These are phyloP conservation scores for Cantharis rustica DNA, from an alignment of 2,888 invertebrate species.

Conservation along the genomic window DNA sequence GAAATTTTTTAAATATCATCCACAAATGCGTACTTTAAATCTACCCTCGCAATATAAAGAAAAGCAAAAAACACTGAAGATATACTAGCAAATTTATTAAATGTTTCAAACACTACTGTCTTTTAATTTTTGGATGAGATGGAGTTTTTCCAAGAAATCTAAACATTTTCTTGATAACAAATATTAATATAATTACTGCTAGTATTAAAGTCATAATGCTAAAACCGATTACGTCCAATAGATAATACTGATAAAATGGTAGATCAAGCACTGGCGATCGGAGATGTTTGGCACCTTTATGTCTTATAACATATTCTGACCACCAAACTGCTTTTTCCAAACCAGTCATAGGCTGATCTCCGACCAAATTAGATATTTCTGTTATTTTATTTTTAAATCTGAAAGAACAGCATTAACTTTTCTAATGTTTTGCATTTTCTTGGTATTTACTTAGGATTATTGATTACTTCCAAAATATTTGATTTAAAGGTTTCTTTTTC, in stretches of 20 bases:
- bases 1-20: too few species aligned
- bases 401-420: slow-evolving; percentile 7
- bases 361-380: slow-evolving; percentile 27
- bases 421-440: neutral
- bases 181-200: neutral
- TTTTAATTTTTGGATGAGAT: neutral
- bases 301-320: slow-evolving; percentile 43
- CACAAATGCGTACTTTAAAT: too few species aligned
- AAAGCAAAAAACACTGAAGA: too few species aligned
- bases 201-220: neutral
- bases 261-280: slow-evolving; percentile 27
- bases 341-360: slow-evolving; percentile 40
- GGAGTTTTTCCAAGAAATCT: neutral
- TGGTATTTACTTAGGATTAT: slow-evolving; percentile 23
- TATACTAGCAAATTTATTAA: too few species aligned
- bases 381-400: slow-evolving; percentile 38
- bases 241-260: slow-evolving; percentile 37
- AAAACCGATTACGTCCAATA: slow-evolving; percentile 38
- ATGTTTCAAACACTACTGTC: too few species aligned
- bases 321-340: slow-evolving; percentile 42
- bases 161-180: neutral
- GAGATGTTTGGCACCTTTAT: slow-evolving; percentile 39
- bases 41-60: too few species aligned
- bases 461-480: slow-evolving; percentile 38
- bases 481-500: slow-evolving; percentile 42